phyloP scores from a whole-genome alignment of 2,113 vertebrate genomes.

The Orycteropus afer region DNA sequence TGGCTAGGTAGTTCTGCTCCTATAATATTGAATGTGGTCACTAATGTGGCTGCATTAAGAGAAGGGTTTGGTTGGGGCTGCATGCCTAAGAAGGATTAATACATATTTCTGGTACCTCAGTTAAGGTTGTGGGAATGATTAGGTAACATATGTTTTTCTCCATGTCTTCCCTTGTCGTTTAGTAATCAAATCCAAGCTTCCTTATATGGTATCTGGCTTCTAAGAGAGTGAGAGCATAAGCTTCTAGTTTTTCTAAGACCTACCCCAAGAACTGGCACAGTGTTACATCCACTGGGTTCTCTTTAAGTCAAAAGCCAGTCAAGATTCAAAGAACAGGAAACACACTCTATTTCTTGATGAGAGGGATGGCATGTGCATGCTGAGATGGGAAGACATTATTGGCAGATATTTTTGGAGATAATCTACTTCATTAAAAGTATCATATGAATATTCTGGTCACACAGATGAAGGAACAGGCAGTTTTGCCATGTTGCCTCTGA shows the following conservation, averaged over 20 bases:
- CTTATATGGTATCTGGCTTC: background rate
- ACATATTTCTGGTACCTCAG: background rate
- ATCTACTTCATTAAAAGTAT: background rate
- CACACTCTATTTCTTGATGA: background rate
- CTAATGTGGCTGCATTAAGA: background rate
- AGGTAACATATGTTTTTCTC: background rate
- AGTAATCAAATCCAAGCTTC: background rate
- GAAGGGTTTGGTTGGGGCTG: background rate
- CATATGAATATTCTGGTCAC: background rate
- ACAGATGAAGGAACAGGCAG: background rate
- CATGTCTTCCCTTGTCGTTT: background rate
- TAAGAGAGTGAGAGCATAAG: too few relatives aligned
- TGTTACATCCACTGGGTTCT: background rate
- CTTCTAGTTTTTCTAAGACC: background rate
- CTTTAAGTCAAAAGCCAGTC: background rate
- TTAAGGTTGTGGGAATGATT: background rate
- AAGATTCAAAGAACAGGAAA: background rate
- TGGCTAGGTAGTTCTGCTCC: background rate
- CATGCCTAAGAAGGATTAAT: background rate
- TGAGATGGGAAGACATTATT: background rate
- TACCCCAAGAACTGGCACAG: background rate
- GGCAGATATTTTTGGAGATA: background rate
- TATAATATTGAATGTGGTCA: background rate
- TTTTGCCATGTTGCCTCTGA: background rate
- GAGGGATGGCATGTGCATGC: background rate